These are phyloP conservation scores for Trochalopteron elliotii DNA, from an alignment of 2,113 vertebrate species.

Conservation along the genomic window DNA sequence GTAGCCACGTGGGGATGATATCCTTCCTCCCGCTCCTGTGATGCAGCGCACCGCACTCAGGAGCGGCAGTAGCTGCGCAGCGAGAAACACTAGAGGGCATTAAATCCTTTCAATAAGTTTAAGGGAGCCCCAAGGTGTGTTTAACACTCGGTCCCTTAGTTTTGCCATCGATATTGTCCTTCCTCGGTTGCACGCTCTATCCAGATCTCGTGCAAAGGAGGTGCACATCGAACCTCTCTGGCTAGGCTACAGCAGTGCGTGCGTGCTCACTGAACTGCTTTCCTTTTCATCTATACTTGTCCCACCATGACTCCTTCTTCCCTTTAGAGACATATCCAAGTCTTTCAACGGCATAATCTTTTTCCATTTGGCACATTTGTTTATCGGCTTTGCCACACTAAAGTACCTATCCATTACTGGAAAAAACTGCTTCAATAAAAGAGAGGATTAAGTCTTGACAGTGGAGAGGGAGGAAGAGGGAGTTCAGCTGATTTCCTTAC, in stretches of 20 bases:
- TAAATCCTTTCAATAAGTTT: neutral
- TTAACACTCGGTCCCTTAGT: neutral
- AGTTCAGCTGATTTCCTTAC: neutral
- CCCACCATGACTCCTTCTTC: neutral
- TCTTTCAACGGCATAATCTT: neutral
- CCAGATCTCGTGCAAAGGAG: neutral
- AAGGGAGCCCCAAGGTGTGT: accelerated
- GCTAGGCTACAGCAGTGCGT: accelerated
- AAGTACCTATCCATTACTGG: neutral
- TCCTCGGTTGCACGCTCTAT: neutral
- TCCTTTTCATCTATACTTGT: neutral
- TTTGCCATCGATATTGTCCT: neutral
- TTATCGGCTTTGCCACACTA: accelerated
- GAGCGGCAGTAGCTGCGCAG: neutral
- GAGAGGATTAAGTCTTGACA: neutral
- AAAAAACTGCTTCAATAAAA: neutral
- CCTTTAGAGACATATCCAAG: accelerated
- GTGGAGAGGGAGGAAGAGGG: accelerated
- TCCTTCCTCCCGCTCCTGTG: accelerated
- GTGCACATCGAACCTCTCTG: accelerated
- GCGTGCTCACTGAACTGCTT: neutral
- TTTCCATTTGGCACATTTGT: neutral
- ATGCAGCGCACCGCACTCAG: accelerated
- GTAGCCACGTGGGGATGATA: accelerated
- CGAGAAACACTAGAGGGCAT: constrained; percentile 69